Percentiles rank a stretch among this genome's conserved stretches.
Evolutionary conservation across 1,140 invertebrate species (phyloP).

Genomic region (Brachionus koreanus): DNA sequence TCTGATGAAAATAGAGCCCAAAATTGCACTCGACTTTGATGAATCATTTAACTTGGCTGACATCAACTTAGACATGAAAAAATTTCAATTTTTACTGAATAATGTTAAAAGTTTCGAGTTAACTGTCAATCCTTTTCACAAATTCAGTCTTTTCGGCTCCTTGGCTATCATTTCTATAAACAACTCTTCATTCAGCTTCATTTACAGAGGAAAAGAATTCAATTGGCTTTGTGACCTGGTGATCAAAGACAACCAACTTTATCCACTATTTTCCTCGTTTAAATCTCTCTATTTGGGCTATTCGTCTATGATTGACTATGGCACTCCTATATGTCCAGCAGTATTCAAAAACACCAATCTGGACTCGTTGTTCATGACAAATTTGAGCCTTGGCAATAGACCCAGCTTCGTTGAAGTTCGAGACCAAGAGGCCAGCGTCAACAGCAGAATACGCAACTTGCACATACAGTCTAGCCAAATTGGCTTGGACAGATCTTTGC

Average conservation of each 20-base stretch:
- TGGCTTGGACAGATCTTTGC: background rate
- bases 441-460: background rate
- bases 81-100: conserved; percentile 8
- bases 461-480: conserved; percentile 19
- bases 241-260: background rate
- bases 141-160: background rate
- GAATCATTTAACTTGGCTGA: background rate
- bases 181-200: background rate
- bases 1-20: background rate
- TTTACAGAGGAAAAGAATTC: background rate
- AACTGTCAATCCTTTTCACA: conserved; percentile 5
- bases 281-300: background rate
- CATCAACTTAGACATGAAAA: background rate
- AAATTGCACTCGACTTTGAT: background rate
- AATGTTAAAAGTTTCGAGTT: background rate
- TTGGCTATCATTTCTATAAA: background rate
- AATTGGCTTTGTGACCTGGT: conserved; percentile 20
- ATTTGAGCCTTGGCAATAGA: background rate
- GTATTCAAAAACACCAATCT: background rate
- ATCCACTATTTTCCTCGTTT: background rate
- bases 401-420: background rate
- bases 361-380: background rate
- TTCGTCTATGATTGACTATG: background rate
- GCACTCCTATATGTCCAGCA: background rate
- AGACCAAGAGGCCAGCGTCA: background rate